phyloP scores from a whole-genome alignment of 1,140 invertebrate genomes.

The Gryllus bimaculatus region DNA sequence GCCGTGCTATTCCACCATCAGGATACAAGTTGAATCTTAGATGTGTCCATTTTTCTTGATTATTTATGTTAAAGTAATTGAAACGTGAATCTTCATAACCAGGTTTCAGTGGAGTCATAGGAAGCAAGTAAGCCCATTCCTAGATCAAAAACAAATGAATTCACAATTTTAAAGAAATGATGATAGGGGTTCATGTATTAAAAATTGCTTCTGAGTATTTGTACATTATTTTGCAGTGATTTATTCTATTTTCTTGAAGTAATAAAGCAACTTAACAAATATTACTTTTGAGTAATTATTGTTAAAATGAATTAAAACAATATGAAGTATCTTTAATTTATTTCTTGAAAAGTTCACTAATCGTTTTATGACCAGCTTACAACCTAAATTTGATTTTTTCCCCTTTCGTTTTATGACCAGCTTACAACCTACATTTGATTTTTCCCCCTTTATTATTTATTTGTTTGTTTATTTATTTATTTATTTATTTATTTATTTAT shows the following conservation, averaged over 20 bases:
- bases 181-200: not conserved
- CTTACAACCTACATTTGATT: too few species aligned
- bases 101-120: constrained; percentile 40
- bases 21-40: constrained; percentile 53
- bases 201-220: not conserved
- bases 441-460: too few species aligned
- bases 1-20: constrained; percentile 55
- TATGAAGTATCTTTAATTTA: too few species aligned
- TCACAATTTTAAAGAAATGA: not conserved
- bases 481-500: too few species aligned
- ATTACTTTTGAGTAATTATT: not conserved
- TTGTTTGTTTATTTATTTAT: too few species aligned
- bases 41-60: constrained; percentile 43
- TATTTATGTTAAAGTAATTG: constrained; percentile 40
- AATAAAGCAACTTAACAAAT: not conserved
- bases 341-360: too few species aligned
- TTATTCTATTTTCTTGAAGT: not conserved
- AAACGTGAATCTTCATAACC: constrained; percentile 48
- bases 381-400: too few species aligned
- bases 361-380: too few species aligned
- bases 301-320: not conserved
- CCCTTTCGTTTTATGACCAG: too few species aligned
- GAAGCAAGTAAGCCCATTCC: constrained; percentile 49
- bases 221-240: not conserved
- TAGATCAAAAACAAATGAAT: constrained; percentile 21